Evolutionary conservation across 2,113 vertebrate genomes (phyloP).

Genomic region (Sinocyclocheilus grahami): DNA sequence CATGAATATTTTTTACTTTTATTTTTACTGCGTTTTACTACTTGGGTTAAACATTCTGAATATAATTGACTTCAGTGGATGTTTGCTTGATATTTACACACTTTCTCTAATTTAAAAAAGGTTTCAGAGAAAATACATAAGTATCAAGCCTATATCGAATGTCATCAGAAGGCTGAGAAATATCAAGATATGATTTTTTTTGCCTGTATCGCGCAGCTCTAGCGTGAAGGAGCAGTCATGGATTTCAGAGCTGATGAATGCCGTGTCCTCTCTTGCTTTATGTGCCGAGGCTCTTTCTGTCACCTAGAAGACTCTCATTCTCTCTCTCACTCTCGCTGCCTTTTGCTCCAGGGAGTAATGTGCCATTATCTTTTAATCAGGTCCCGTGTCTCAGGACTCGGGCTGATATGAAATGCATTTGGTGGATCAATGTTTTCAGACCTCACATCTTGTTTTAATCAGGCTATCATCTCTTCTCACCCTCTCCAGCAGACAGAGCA

Average conservation of each 20-base stretch:
- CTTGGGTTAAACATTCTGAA: not conserved
- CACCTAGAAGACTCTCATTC: slow-evolving; percentile 13
- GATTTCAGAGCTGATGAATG: slow-evolving; percentile 20
- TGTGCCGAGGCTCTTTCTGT: slow-evolving; percentile 38
- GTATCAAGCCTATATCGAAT: not conserved
- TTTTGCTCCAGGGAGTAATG: slow-evolving; percentile 52
- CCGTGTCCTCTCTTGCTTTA: slow-evolving; percentile 26
- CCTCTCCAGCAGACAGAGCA: slow-evolving; percentile 41
- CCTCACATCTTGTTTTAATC: slow-evolving; percentile 68
- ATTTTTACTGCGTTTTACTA: not conserved
- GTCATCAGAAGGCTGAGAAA: not conserved
- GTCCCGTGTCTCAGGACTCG: slow-evolving; percentile 57
- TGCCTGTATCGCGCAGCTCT: not conserved
- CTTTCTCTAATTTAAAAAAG: not conserved
- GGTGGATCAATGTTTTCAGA: slow-evolving; percentile 65
- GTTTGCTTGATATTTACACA: not conserved
- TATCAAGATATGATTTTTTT: not conserved
- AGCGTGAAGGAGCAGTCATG: slow-evolving; percentile 14
- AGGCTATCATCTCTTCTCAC: slow-evolving; percentile 57
- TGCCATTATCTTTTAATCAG: slow-evolving; percentile 70
- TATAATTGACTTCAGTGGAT: not conserved
- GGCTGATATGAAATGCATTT: slow-evolving; percentile 60
- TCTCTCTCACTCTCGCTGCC: slow-evolving; percentile 9
- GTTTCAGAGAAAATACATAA: not conserved
- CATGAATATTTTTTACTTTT: not conserved